phyloP scores from a whole-genome alignment of 2,797 vertebrate genomes.

The Chloroceryle inda region DNA sequence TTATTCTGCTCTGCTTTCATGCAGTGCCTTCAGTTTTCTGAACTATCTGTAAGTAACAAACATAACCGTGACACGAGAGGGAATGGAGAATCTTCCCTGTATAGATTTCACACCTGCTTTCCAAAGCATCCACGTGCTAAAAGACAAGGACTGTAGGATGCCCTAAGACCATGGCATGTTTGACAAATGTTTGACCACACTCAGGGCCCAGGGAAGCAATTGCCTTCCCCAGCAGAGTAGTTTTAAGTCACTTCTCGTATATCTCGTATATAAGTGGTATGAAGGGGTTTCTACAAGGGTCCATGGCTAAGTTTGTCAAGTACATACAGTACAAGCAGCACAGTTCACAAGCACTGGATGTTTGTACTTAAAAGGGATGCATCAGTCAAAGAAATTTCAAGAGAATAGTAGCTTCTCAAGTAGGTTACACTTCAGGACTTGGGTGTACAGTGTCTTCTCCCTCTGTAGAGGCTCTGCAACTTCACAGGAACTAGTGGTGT shows the following conservation, averaged over 20 bases:
- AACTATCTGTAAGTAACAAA: background rate
- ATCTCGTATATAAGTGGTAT: background rate
- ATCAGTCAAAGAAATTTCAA: background rate
- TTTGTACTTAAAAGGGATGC: background rate
- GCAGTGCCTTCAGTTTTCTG: background rate
- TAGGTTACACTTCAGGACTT: background rate
- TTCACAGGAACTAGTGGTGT: rapidly evolving
- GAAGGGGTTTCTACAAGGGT: background rate
- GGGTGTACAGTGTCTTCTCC: background rate
- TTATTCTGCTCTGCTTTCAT: background rate
- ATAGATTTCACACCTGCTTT: background rate
- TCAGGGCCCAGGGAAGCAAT: background rate
- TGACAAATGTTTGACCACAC: background rate
- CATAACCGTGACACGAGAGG: background rate
- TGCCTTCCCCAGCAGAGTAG: background rate
- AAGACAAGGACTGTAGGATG: background rate
- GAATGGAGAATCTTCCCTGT: background rate
- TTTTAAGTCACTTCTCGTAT: background rate
- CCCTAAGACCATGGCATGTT: background rate
- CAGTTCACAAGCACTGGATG: background rate
- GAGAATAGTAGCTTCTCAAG: background rate
- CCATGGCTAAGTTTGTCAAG: background rate
- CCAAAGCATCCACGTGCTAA: background rate
- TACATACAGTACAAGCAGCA: background rate
- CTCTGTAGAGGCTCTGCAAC: background rate